These are phyloP conservation scores for Eonycteris spelaea DNA, from an alignment of 2,113 vertebrate species.

Conservation along the genomic window DNA sequence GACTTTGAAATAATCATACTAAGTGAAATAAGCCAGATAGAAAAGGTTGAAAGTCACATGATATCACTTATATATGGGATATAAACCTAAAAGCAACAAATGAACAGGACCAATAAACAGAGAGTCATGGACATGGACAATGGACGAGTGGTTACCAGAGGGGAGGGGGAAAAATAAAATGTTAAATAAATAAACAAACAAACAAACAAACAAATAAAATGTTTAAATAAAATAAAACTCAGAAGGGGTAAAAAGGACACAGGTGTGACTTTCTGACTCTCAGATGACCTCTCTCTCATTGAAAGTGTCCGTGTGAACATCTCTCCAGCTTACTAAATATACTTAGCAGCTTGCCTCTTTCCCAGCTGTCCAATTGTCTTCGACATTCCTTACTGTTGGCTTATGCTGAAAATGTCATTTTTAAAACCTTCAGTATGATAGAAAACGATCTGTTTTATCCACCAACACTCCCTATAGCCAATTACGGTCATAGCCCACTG, in stretches of 20 bases:
- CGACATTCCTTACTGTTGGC: neutral
- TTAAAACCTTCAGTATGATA: neutral
- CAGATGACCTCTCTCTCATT: neutral
- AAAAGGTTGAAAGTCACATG: too few relatives aligned
- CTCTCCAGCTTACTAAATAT: neutral
- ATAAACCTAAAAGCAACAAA: too few relatives aligned
- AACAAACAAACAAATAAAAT: too few relatives aligned
- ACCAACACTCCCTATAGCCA: neutral
- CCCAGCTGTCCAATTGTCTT: neutral
- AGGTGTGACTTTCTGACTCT: neutral
- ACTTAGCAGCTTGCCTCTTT: neutral
- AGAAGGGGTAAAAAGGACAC: neutral
- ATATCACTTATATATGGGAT: too few relatives aligned
- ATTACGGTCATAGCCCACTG: neutral
- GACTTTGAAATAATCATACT: too few relatives aligned
- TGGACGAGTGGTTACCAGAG: too few relatives aligned
- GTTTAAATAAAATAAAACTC: neutral
- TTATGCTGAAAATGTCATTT: neutral
- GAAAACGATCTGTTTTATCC: neutral
- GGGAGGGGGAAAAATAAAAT: too few relatives aligned
- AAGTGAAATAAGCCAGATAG: too few relatives aligned
- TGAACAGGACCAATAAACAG: too few relatives aligned
- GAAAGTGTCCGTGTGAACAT: neutral
- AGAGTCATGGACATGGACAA: too few relatives aligned
- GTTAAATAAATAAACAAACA: too few relatives aligned